Base-by-base conservation (phyloP, 2,888 invertebrate genomes). In the Dolomedes plantarius region DNA sequence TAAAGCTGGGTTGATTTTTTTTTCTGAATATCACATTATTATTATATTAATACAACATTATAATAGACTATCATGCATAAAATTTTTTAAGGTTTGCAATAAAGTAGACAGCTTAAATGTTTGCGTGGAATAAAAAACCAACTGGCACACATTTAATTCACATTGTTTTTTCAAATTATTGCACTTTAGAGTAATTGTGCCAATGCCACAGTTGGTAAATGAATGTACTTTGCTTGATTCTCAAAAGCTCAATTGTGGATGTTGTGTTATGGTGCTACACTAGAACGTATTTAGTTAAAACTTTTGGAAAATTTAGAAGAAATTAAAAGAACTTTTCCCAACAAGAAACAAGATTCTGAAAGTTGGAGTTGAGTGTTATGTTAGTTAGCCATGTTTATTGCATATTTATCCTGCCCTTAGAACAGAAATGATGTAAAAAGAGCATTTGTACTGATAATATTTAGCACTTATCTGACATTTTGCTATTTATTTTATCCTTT, bases 321-420 rank as follows among this genome's bases (percentile, higher is more conserved):
- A 36, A 36, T 36, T 36, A 36, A 56, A 56, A 50, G 46, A 50
- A 56, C 46, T 77, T 68, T 32, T 23, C 32, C n/a, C 32, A 36
- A 28, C 11, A 27, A 1, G 2, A 28, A 29, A n/a, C n/a, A n/a
- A 65, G 27, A 65, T 65, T 65, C 28, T 64, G 13, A 28, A 64
- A 65, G 16, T 65, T 23, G 46, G 71, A 72, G 13, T 71, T 72
- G 27, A 29, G 46, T 72, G 62, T 72, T 76, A 31, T 65, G 16
- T 65, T 75, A 75, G 29, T 75, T 78, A 80, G 73, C 65, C 65
- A 50, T 27, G 27, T 50, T 73, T 56, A 74, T 74, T 80, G 80
- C 80, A 80, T 80, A 80, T 80, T 80, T 80, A 73, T 67, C 80
- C 80, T 80, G 80, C 73, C 73, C 80, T 80, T 73, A 80, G 32